Conservation (phyloP, 2,888 invertebrate species). For the Drymonia ruficornis region DNA sequence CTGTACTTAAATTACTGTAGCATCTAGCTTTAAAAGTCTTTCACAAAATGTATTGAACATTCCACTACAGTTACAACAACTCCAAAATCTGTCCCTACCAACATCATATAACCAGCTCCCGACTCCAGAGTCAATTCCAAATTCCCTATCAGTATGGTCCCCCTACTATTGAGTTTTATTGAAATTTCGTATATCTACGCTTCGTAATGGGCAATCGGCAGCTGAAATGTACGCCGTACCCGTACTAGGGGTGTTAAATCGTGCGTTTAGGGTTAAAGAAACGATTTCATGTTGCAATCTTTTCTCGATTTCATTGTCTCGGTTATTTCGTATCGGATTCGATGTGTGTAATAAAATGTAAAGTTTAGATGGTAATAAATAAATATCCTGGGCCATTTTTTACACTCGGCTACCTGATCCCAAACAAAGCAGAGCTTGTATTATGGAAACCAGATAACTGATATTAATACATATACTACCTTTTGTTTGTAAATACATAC, state of each 20-base stretch:
- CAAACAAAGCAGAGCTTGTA: too few relatives aligned
- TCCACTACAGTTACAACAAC: not conserved
- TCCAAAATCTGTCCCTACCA: not conserved
- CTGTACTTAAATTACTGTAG: too few relatives aligned
- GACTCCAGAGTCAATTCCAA: slow-evolving; percentile 4
- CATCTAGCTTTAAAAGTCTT: too few relatives aligned
- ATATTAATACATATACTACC: too few relatives aligned
- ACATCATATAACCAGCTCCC: not conserved
- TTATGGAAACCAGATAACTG: too few relatives aligned
- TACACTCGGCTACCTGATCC: too few relatives aligned
- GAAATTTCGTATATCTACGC: slow-evolving; percentile 74
- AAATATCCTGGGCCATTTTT: too few relatives aligned
- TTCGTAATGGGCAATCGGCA: slow-evolving; percentile 73
- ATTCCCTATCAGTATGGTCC: slow-evolving; percentile 13
- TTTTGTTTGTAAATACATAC: too few relatives aligned
- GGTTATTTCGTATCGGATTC: slow-evolving; percentile 29
- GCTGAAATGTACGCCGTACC: slow-evolving; percentile 52
- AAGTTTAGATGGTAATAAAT: slow-evolving; percentile 20
- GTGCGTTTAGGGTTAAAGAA: slow-evolving; percentile 61
- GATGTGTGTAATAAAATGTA: slow-evolving; percentile 18
- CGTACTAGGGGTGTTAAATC: slow-evolving; percentile 63
- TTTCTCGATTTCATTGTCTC: slow-evolving; percentile 50
- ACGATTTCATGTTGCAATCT: slow-evolving; percentile 56
- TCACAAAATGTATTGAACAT: too few relatives aligned
- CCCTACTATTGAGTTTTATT: slow-evolving; percentile 67